These are phyloP conservation scores for Cyphomyrus plagiostoma DNA, from an alignment of 2,113 vertebrate genomes.

Conservation along the genomic window DNA sequence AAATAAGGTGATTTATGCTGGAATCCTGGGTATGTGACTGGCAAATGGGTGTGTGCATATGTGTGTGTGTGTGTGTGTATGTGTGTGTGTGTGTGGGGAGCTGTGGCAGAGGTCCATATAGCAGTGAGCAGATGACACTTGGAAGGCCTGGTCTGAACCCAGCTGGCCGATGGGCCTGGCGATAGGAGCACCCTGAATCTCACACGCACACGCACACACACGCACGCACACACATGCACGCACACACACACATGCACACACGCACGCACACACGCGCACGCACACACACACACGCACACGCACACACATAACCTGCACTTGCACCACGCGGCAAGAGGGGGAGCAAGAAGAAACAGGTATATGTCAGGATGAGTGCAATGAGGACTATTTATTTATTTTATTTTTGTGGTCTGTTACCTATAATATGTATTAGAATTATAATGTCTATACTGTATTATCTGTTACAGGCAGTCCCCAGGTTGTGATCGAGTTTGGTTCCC, in stretches of 20 bases:
- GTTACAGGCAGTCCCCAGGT: not conserved
- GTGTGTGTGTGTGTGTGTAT: conserved; percentile 24
- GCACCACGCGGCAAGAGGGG: conserved; percentile 35
- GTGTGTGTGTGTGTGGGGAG: conserved; percentile 21
- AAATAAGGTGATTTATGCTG: conserved; percentile 15
- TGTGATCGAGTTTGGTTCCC: no score
- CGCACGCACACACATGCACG: not conserved
- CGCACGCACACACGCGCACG: not conserved
- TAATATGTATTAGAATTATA: not conserved
- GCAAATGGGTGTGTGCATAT: not conserved
- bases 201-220: conserved; percentile 36
- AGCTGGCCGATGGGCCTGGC: conserved; percentile 46
- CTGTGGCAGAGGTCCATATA: conserved; percentile 22
- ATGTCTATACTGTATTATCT: not conserved
- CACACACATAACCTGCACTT: conserved; percentile 9
- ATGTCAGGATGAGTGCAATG: conserved; percentile 8
- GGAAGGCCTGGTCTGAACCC: conserved; percentile 35
- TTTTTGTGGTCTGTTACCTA: not conserved
- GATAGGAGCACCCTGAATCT: conserved; percentile 44
- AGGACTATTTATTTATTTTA: not conserved
- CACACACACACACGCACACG: no score
- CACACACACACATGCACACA: conserved; percentile 26
- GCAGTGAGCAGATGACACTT: conserved; percentile 54
- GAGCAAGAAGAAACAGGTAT: conserved; percentile 23
- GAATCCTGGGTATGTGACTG: not conserved